Evolutionary conservation across 2,797 vertebrate genomes (phyloP).

Genomic region (Phrynocephalus guinanensis): DNA sequence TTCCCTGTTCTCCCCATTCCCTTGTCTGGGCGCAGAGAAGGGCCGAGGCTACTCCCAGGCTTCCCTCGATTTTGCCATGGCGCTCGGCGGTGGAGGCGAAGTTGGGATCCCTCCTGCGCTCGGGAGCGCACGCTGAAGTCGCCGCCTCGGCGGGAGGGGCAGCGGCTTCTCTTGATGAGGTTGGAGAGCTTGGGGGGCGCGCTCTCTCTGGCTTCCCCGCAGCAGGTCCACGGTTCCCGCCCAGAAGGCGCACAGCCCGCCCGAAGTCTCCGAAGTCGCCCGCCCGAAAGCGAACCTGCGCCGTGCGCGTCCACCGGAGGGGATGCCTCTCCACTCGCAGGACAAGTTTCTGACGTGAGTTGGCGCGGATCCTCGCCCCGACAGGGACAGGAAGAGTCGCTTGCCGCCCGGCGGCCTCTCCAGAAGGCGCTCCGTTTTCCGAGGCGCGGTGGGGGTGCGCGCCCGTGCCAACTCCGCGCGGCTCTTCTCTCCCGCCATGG

Average conservation of each 20-base stretch:
- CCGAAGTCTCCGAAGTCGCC: too few relatives aligned
- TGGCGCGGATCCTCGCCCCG: neutral
- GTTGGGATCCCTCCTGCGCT: too few relatives aligned
- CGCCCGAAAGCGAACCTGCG: too few relatives aligned
- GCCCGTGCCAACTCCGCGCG: neutral
- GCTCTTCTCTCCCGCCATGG: constrained; percentile 62
- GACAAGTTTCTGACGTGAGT: neutral
- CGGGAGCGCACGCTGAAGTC: too few relatives aligned
- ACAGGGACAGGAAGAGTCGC: neutral
- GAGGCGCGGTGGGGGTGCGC: neutral
- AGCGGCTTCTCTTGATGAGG: too few relatives aligned
- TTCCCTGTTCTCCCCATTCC: neutral
- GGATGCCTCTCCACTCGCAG: neutral
- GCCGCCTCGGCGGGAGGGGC: too few relatives aligned
- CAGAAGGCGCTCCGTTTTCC: neutral
- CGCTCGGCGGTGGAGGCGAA: too few relatives aligned
- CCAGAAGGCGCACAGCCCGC: too few relatives aligned
- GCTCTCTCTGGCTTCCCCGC: too few relatives aligned
- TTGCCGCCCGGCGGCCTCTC: neutral
- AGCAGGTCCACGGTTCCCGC: neutral
- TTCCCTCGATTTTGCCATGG: too few relatives aligned
- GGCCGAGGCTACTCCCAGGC: neutral
- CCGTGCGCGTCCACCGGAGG: neutral
- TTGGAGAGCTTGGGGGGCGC: too few relatives aligned
- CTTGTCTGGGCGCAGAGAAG: neutral